Evolutionary conservation across 2,888 invertebrate species (phyloP), one percentile per base, ranked within the genome.

Genomic region (Mythimna albipuncta): DNA sequence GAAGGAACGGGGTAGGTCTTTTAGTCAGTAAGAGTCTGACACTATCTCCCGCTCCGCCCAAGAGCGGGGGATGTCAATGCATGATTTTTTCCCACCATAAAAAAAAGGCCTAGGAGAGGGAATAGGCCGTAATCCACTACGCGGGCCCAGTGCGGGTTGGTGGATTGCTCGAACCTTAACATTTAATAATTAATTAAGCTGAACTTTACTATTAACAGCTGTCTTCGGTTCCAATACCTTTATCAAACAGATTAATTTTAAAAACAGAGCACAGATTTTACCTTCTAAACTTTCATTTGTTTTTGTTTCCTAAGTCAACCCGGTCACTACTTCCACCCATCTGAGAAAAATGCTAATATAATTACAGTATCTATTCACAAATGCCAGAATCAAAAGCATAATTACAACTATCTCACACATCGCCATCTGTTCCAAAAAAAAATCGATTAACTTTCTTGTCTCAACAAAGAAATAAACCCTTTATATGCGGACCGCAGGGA

Each of bases 391-490:
- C 61, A 64, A 71, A 79, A 69, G 54, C n/a, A 62, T 63, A 74
- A 66, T 72, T 47, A 63, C 38, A 52, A 57, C 70, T 62, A 75
- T 69, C 67, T 75, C 54, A 66, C 54, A 69, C 76, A 7, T 64
- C 84, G 57, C 68, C 85, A 85, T 77, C 64, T 85, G 85, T 75
- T 79, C 58, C 44, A 76, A 79, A 81, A 87, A 69, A 83, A 84
- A 85, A 64, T 50, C 75, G 77, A 85, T 87, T 84, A 86, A 85
- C 81, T 89, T 86, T 86, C 88, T 84, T 89, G 86, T 86, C 85
- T 78, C 82, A 86, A 91, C 90, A 91, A 91, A 90, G 89, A 91
- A 64, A 92, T 90, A 47, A 90, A 89, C 91, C 91, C 91, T 90
- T 85, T 89, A 89, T 88, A 87, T 38, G 75, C 83, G 79, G 84